Percentiles rank a stretch among this genome's conserved stretches.
These are phyloP conservation scores for Taxidea taxus DNA, from an alignment of 2,113 vertebrate genomes.

Conservation along the genomic window DNA sequence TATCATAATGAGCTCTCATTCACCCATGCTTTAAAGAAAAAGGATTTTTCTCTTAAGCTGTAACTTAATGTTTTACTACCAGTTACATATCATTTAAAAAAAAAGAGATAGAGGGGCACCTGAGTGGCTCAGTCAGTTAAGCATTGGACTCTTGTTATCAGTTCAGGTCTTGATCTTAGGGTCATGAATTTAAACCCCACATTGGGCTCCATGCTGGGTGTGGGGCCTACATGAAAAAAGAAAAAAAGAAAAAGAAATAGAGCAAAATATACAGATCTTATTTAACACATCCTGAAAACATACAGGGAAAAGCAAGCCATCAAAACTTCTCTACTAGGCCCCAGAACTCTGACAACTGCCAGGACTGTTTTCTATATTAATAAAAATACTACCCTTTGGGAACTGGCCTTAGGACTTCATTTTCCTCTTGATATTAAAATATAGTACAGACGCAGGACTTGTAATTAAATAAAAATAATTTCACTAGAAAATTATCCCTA, in stretches of 20 bases:
- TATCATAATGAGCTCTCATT: not conserved
- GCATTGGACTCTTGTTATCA: not conserved
- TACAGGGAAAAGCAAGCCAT: not conserved
- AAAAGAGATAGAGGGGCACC: not conserved
- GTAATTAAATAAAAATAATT: slow-evolving; percentile 4
- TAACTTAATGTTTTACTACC: not conserved
- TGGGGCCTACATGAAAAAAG: not conserved
- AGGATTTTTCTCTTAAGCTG: not conserved
- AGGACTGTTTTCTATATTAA: not conserved
- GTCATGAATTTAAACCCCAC: not conserved
- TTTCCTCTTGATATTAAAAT: slow-evolving; percentile 20
- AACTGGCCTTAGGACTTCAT: not conserved
- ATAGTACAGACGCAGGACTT: not conserved
- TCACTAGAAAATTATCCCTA: not conserved
- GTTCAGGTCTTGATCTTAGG: not conserved
- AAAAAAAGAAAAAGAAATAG: not conserved
- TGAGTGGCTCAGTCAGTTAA: not conserved
- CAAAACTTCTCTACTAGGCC: not conserved
- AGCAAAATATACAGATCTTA: not conserved
- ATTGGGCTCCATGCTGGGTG: not conserved
- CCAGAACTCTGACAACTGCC: not conserved
- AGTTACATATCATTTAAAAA: not conserved
- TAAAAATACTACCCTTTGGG: not conserved
- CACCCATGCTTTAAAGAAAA: not conserved
- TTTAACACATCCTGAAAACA: not conserved